phyloP scores from a whole-genome alignment of 2,888 invertebrate genomes.

The Phortica okadai region DNA sequence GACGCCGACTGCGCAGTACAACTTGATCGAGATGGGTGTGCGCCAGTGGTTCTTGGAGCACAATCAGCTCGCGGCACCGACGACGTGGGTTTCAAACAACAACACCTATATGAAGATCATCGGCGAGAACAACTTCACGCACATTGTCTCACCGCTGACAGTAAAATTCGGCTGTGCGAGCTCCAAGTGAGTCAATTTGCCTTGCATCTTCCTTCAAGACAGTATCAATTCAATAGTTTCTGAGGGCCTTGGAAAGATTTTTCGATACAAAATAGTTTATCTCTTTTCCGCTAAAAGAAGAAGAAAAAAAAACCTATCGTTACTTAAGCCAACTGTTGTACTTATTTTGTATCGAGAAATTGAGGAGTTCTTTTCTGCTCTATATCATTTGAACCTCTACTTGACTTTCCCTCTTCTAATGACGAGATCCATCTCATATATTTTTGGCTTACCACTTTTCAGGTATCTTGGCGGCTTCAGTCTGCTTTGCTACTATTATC shows the following conservation, averaged over 20 bases:
- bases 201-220: too few relatives aligned
- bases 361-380: too few relatives aligned
- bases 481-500: constrained; percentile 20
- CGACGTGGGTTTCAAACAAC: not conserved
- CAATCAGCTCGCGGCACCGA: not conserved
- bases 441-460: not conserved
- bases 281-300: not conserved
- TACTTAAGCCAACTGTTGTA: too few relatives aligned
- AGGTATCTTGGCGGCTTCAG: constrained; percentile 5
- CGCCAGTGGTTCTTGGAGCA: constrained; percentile 13
- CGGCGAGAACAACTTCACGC: constrained; percentile 30
- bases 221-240: too few relatives aligned
- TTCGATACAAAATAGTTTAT: not conserved
- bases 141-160: not conserved
- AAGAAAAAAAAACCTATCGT: too few relatives aligned
- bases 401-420: too few relatives aligned
- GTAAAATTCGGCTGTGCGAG: constrained; percentile 12
- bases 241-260: too few relatives aligned
- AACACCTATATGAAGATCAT: not conserved
- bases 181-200: constrained; percentile 1
- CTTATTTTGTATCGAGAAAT: too few relatives aligned
- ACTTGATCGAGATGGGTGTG: not conserved
- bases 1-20: not conserved
- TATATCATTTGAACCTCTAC: too few relatives aligned
- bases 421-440: too few relatives aligned